Evolutionary conservation across 2,888 invertebrate genomes (phyloP).

Genomic region (Bimastos eiseni): DNA sequence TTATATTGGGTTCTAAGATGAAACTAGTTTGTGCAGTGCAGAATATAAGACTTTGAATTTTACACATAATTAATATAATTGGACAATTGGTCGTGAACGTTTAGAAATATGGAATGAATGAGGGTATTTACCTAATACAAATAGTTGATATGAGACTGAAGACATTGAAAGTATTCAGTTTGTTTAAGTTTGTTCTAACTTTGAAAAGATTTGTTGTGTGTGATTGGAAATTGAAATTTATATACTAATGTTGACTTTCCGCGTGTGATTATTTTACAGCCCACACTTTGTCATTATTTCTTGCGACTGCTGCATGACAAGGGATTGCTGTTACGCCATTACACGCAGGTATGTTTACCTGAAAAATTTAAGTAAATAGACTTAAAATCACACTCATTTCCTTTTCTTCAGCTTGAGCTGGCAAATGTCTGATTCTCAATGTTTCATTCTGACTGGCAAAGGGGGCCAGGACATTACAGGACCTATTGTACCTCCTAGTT

Average conservation of each 20-base stretch:
- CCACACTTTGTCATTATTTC: conserved; percentile 89
- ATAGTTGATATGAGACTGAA: neutral
- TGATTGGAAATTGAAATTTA: neutral
- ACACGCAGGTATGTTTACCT: conserved; percentile 64
- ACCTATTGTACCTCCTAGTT: neutral
- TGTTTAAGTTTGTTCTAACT: neutral
- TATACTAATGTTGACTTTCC: neutral
- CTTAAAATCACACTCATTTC: neutral
- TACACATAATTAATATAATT: neutral
- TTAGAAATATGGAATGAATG: neutral
- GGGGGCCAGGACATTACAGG: neutral
- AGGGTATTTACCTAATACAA: neutral
- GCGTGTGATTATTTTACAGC: conserved; percentile 62
- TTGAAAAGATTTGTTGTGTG: neutral
- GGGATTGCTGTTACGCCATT: conserved; percentile 67
- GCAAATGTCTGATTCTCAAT: neutral
- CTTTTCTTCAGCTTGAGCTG: neutral
- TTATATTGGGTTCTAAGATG: neutral
- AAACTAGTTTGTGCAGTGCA: neutral
- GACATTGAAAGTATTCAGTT: neutral
- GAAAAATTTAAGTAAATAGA: neutral
- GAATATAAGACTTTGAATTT: too few species aligned
- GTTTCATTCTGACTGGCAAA: too few species aligned
- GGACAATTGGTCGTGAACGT: too few species aligned
- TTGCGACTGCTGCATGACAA: conserved; percentile 82